phyloP scores from a whole-genome alignment of 30 jellyfish, hydroid and myxozoan species.

The Cassiopea andromeda region DNA sequence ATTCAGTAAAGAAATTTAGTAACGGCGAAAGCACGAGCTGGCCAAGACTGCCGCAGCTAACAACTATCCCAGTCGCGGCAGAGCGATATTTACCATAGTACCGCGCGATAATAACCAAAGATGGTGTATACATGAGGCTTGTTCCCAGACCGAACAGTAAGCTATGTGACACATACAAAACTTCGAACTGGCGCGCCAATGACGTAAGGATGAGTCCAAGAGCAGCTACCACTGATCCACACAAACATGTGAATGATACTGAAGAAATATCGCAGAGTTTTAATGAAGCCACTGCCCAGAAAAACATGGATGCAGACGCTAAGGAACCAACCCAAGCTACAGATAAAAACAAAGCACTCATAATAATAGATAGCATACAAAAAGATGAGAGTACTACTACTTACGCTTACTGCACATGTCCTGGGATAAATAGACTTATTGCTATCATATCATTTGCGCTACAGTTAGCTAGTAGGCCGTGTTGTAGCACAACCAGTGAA shows the following conservation, averaged over 20 bases:
- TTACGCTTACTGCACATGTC: too few relatives aligned
- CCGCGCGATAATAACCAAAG: slow-evolving; percentile 83
- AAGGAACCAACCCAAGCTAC: slow-evolving; percentile 98
- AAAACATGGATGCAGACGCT: slow-evolving; percentile 88
- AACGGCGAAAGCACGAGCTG: slow-evolving; percentile 87
- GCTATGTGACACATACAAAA: slow-evolving; percentile 86
- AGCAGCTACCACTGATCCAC: slow-evolving; percentile 85
- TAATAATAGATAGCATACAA: neutral
- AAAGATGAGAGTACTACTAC: neutral
- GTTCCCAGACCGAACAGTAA: slow-evolving; percentile 95
- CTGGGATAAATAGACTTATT: too few relatives aligned
- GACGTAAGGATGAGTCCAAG: slow-evolving; percentile 86
- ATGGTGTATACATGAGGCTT: slow-evolving; percentile 93
- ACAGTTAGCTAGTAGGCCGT: too few relatives aligned
- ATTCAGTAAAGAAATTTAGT: slow-evolving; percentile 54
- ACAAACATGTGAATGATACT: slow-evolving; percentile 78
- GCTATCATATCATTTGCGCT: too few relatives aligned
- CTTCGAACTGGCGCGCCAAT: slow-evolving; percentile 46
- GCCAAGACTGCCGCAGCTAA: slow-evolving; percentile 89
- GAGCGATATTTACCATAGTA: slow-evolving; percentile 79
- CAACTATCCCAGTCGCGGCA: slow-evolving; percentile 90
- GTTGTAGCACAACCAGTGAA: too few relatives aligned
- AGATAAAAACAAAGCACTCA: neutral
- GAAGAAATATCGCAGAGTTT: slow-evolving; percentile 82
- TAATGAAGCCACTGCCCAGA: slow-evolving; percentile 81